These are phyloP conservation scores for Microplitis mediator DNA, from an alignment of 1,140 invertebrate species.

Conservation along the genomic window DNA sequence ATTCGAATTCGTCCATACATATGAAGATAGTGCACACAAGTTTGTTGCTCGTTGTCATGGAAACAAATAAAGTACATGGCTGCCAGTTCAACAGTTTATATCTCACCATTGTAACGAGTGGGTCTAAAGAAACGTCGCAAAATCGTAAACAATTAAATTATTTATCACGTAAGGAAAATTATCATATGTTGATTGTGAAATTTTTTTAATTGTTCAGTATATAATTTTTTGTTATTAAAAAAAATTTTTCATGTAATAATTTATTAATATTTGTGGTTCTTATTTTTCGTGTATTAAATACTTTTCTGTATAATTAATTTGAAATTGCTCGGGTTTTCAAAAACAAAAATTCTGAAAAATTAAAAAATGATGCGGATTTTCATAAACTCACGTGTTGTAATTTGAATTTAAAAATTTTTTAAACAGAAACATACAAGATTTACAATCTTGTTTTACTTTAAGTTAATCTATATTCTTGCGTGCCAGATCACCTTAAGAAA, in stretches of 20 bases:
- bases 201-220: background rate
- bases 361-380: background rate
- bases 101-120: background rate
- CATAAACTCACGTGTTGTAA: background rate
- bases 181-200: too few species aligned
- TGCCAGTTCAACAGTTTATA: slow-evolving; percentile 1
- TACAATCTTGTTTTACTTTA: background rate
- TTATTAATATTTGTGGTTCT: too few species aligned
- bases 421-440: background rate
- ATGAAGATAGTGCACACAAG: too few species aligned
- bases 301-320: too few species aligned
- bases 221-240: background rate
- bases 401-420: background rate
- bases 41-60: slow-evolving; percentile 12
- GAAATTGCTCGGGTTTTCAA: too few species aligned
- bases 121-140: background rate
- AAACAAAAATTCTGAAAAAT: background rate
- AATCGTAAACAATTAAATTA: background rate
- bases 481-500: slow-evolving; percentile 31
- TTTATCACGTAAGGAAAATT: background rate
- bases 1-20: too few species aligned
- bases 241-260: too few species aligned
- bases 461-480: slow-evolving; percentile 50
- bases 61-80: background rate
- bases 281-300: background rate